Base-by-base conservation (phyloP, 2,888 invertebrate genomes). In the Pinctada fucata region DNA sequence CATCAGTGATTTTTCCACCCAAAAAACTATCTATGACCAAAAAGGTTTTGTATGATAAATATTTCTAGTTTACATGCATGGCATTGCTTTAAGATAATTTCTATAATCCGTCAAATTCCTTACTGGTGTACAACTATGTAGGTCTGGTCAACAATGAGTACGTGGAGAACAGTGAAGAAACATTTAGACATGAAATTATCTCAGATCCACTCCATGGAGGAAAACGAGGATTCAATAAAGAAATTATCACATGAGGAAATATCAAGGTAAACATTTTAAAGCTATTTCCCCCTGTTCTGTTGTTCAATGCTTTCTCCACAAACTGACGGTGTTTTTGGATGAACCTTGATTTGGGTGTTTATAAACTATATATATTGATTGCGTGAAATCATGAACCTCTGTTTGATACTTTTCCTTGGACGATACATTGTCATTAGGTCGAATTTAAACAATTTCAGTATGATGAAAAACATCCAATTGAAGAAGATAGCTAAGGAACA, bases 401-500 rank as follows among this genome's bases (percentile, higher is more conserved):
- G 31, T 31, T 31, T 31, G 31, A 31, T 31, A 31, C 31, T 0
- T 31, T 31, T 31, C 0, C 31, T 31, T 31, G 31, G 31, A 31
- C 31, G 31, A 31, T 31, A 31, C 1, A 1, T 31, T 31, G 31
- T 31, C 31, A 31, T 31, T 31, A 31, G 31, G 31, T 31, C 31
- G 31, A 31, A 31, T 31, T 31, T 1, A 31, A 31, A 31, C 31
- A 0, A 31, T 13, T 58, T 6, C 13, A 58, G 58, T 10, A 58
- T 58, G 13, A 10, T 58, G 58, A 58, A 73, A 50, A 66, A 74
- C 51, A 66, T 31, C 1, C 47, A 74, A 16, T 13, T 13, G 16
- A 66, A 66, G 66, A 66, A 50, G 31, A 66, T 74, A 16, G 74
- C 64, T 3, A 66, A 16, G 45, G 74, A 74, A 31, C 50, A 74